Evolutionary conservation across 2,113 vertebrate species (phyloP).

Genomic region (Larimichthys crocea): DNA sequence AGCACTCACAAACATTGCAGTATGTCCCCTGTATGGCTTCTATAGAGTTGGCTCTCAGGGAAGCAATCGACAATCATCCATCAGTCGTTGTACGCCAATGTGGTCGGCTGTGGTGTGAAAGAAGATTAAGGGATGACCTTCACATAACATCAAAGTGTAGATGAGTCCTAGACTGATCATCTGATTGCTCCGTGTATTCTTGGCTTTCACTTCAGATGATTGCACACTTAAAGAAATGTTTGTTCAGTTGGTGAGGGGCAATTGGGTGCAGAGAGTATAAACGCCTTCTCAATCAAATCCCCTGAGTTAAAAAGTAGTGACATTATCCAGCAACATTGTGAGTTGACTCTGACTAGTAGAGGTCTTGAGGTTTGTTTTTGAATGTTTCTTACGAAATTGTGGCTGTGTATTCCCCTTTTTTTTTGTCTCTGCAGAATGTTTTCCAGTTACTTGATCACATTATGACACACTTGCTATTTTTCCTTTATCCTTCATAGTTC

Average conservation of each 20-base stretch:
- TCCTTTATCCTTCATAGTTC: background rate
- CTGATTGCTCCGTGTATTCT: conserved; percentile 65
- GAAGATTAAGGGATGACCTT: conserved; percentile 72
- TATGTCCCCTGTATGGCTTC: conserved; percentile 22
- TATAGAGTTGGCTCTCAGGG: conserved; percentile 33
- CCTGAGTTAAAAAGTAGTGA: conserved; percentile 14
- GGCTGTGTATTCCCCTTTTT: background rate
- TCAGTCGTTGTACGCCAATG: conserved; percentile 42
- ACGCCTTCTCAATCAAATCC: conserved; percentile 32
- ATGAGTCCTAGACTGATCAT: conserved; percentile 56
- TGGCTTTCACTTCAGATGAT: conserved; percentile 67
- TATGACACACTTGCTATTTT: background rate
- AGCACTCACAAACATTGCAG: conserved; percentile 8
- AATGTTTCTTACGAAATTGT: background rate
- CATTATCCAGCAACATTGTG: conserved; percentile 18
- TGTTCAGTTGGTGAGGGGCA: conserved; percentile 43
- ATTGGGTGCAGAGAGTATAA: conserved; percentile 34
- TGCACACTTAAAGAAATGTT: conserved; percentile 58
- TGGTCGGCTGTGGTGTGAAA: conserved; percentile 8
- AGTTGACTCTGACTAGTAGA: background rate
- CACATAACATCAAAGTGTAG: conserved; percentile 49
- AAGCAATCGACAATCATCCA: conserved; percentile 57
- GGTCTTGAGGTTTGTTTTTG: background rate
- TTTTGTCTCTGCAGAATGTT: background rate
- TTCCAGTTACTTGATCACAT: background rate